Evolutionary conservation across 2,888 invertebrate genomes (phyloP), one percentile per base, ranked within the genome.

Genomic region (Apoda limacodes): DNA sequence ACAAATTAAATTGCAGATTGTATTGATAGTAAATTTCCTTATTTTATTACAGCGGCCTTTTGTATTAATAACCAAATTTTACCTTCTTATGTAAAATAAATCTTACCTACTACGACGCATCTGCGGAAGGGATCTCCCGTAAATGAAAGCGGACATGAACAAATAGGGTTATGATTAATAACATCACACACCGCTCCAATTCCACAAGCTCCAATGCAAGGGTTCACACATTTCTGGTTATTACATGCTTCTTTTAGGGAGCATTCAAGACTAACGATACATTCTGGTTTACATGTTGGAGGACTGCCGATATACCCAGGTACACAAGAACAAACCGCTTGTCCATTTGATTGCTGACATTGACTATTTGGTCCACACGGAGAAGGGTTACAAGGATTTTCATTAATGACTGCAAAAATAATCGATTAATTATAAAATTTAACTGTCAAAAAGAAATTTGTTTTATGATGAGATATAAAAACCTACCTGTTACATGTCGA

Each of bases 131-230:
- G 91, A 74, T 93, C 90, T 14, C 93, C 93, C 1, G 86, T 87
- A 51, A 86, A 90, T 27, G 87, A 86, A 5, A 83, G 64, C 12
- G 85, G 84, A 53, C 92, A 93, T 22, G 85, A 85, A 56, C 92
- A 93, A 37, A 87, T 86, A 9, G 92, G 90, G 30, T 87, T 86
- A 52, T 92, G 92, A 55, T 89, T 89, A 30, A 89, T 85, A 13
- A 91, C 89, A 42, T 81, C 84, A 55, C 92, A 93, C 28, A 85
- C 68, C 1, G 92, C 90, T 33, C 83, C 85, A 30, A 83, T 70
- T 9, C 91, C 92, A 50, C 92, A 92, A n/a, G 88, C 86, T 23
- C 89, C 90, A 10, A 88, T 84, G 51, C 92, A 92, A 2, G 92
- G 91, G 64, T 92, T 87, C 34, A 84, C 65, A 62, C 92, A 92